A percentile compares a stretch with the other conserved stretches of the same genome.
phyloP scores from a whole-genome alignment of 2,888 invertebrate genomes.

The Ornithoptera alexandrae region DNA sequence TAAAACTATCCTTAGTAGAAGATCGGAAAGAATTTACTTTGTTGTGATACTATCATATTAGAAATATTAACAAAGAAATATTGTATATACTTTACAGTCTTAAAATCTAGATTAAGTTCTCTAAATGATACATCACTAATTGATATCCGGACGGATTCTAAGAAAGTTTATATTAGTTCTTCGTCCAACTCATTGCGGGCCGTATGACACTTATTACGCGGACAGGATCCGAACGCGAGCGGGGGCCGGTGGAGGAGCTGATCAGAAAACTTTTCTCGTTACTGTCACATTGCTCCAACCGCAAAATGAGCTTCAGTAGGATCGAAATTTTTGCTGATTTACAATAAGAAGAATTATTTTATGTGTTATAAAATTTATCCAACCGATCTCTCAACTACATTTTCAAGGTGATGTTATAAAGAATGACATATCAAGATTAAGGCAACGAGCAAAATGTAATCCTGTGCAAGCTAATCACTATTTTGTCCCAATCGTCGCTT shows the following conservation, averaged over 20 bases:
- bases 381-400: too few species aligned
- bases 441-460: too few species aligned
- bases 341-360: background rate
- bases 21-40: too few species aligned
- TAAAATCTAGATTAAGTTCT: background rate
- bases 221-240: slow-evolving; percentile 4
- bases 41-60: too few species aligned
- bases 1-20: too few species aligned
- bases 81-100: too few species aligned
- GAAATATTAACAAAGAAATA: too few species aligned
- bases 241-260: background rate
- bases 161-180: slow-evolving; percentile 17
- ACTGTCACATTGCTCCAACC: slow-evolving; percentile 12
- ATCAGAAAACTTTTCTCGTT: slow-evolving; percentile 28
- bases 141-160: background rate
- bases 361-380: too few species aligned
- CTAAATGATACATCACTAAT: background rate
- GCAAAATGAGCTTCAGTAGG: slow-evolving; percentile 4
- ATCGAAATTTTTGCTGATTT: slow-evolving; percentile 12
- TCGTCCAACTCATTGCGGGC: slow-evolving; percentile 12
- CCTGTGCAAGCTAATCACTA: too few species aligned
- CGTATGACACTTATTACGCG: slow-evolving; percentile 18
- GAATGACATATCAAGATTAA: too few species aligned
- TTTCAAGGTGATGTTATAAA: too few species aligned
- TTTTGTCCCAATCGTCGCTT: too few species aligned